Base-by-base conservation (phyloP, 1,140 invertebrate species). In the Drosophila bifasciata region DNA sequence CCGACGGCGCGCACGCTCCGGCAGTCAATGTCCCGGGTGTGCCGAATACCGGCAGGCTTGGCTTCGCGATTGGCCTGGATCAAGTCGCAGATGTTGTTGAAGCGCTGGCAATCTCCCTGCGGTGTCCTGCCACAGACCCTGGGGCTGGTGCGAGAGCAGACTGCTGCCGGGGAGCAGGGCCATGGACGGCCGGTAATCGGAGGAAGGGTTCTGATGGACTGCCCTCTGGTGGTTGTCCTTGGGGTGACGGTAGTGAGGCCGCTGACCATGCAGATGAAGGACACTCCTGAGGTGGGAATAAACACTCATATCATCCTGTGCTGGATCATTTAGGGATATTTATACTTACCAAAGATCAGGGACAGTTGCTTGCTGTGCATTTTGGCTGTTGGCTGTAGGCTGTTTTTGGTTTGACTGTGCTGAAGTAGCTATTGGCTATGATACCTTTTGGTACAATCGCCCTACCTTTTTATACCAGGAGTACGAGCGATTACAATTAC, bases 21-120 rank as follows among this genome's bases (percentile, higher is more conserved):
- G 28, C 83, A 88, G 1, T 88, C 83, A 3, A 44, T 11, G 36
- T 61, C 60, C 6, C 64, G 59, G 6, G 83, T 77, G 6, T 86
- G 80, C 0, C 41, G 49, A 36, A 74, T 61, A 0, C 59, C 60
- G 1, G 13, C 60, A 43, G 28, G 41, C 28, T 13, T 6, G 6
- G 13, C 11, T 0, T 39, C 55, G 0, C 28, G 28, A 21, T 61
- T 67, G 23, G 66, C 32, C 16, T 23, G 13, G 1, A 81, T 43
- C 51, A 86, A 44, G 0, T 86, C 77, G 25, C 81, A 86, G 4
- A 86, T 71, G 41, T 77, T 81, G 11, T 3, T 49, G 36, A 88
- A 86, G 5, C 81, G 69, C 6, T 80, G 61, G 40, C 81, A 86
- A 15, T 83, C 49, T 1, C 83, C 83, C 0, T 43, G 3, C 5